Evolutionary conservation across 1,140 invertebrate genomes (phyloP).

Genomic region (Protaetia brevitarsis): DNA sequence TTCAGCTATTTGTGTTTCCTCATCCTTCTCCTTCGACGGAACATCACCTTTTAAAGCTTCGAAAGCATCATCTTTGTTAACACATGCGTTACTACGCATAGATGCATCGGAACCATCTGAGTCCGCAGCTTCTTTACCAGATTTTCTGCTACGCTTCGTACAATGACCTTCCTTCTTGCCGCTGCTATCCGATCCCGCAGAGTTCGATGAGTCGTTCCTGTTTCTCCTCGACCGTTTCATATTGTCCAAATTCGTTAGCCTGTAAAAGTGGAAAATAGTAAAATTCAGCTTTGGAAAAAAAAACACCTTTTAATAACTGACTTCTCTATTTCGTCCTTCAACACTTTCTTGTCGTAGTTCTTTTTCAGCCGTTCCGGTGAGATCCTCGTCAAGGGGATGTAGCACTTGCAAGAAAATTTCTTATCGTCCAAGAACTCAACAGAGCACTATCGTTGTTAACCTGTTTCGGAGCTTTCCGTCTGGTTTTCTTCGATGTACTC

Average conservation of each 20-base stretch:
- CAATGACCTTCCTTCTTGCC: neutral
- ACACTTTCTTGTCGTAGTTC: slow-evolving; percentile 32
- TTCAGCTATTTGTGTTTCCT: neutral
- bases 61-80: no score
- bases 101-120: neutral
- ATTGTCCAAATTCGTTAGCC: slow-evolving; percentile 21
- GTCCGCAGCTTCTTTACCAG: neutral
- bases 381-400: slow-evolving; percentile 33
- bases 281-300: neutral
- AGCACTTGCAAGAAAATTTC: slow-evolving; percentile 32
- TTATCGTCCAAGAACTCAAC: slow-evolving; percentile 29
- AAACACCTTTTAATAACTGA: slow-evolving; percentile 24
- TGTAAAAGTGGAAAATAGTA: slow-evolving; percentile 18
- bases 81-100: no score
- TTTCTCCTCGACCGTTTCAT: neutral
- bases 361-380: slow-evolving; percentile 33
- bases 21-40: neutral
- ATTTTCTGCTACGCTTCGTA: neutral
- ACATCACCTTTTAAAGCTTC: no score
- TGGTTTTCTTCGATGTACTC: slow-evolving; percentile 19
- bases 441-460: neutral
- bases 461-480: slow-evolving; percentile 20
- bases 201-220: neutral
- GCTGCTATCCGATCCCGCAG: neutral
- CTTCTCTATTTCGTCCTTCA: slow-evolving; percentile 35